phyloP scores from a whole-genome alignment of 2,888 invertebrate genomes.

The Leucoma salicis region DNA sequence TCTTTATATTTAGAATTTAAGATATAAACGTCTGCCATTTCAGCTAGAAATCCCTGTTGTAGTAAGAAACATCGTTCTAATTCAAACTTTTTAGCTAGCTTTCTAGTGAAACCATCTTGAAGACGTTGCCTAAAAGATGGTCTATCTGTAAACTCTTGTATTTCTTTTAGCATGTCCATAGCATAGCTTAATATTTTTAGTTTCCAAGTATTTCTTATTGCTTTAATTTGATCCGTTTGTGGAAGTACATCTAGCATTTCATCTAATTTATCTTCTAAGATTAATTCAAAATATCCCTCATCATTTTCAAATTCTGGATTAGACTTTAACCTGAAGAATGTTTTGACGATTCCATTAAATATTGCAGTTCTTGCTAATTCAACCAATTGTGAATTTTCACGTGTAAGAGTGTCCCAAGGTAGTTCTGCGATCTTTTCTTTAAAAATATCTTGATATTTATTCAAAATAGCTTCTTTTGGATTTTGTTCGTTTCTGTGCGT shows the following conservation, averaged over 20 bases:
- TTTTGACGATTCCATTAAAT: slow-evolving; percentile 45
- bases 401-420: slow-evolving; percentile 36
- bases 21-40: slow-evolving; percentile 46
- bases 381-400: slow-evolving; percentile 31
- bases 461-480: slow-evolving; percentile 26
- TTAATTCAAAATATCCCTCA: slow-evolving; percentile 43
- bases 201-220: slow-evolving; percentile 40
- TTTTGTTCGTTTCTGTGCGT: slow-evolving; percentile 1
- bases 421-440: slow-evolving; percentile 41
- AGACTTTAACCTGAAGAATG: slow-evolving; percentile 41
- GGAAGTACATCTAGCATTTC: slow-evolving; percentile 49
- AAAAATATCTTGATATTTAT: slow-evolving; percentile 39
- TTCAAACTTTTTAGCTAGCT: slow-evolving; percentile 20
- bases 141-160: slow-evolving; percentile 29
- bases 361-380: slow-evolving; percentile 40
- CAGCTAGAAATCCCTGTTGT: slow-evolving; percentile 31
- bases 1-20: slow-evolving; percentile 41
- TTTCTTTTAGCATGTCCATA: slow-evolving; percentile 28
- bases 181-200: slow-evolving; percentile 33
- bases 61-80: slow-evolving; percentile 24
- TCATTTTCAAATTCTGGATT: slow-evolving; percentile 44
- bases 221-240: slow-evolving; percentile 38
- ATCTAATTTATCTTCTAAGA: slow-evolving; percentile 51
- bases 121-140: slow-evolving; percentile 41
- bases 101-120: slow-evolving; percentile 29